phyloP scores from a whole-genome alignment of 2,113 vertebrate genomes.

The Rhinogobius similis region DNA sequence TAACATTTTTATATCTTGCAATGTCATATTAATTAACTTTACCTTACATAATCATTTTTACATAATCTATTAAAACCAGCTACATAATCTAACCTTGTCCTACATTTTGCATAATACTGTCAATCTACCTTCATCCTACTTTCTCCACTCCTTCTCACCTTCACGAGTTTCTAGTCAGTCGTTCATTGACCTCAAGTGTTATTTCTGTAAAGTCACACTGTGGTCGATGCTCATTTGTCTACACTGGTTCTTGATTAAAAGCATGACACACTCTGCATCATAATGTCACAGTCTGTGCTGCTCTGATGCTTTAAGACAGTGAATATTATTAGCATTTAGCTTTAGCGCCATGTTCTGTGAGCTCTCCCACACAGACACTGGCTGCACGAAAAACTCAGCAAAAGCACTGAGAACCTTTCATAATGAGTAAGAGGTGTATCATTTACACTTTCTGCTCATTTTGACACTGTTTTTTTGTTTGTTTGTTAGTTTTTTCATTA shows the following conservation, averaged over 20 bases:
- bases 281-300: conserved; percentile 35
- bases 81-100: neutral
- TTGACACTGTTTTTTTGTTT: neutral
- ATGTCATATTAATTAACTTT: neutral
- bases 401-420: neutral
- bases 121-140: neutral
- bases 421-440: neutral
- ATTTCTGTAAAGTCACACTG: conserved; percentile 10
- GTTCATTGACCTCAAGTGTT: neutral
- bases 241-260: conserved; percentile 14
- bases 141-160: neutral
- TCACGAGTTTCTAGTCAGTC: neutral
- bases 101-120: neutral
- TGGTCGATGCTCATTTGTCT: conserved; percentile 26
- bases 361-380: neutral
- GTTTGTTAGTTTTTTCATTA: too few species aligned
- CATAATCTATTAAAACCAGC: neutral
- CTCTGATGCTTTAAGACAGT: conserved; percentile 21
- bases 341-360: neutral
- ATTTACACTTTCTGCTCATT: neutral
- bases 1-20: neutral
- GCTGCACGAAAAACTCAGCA: neutral
- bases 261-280: conserved; percentile 34
- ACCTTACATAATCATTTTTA: neutral
- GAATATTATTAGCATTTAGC: conserved; percentile 17